A percentile compares a stretch with the other conserved stretches of the same genome.
Conservation (phyloP, 2,113 vertebrate genomes). For the Chlorocebus sabaeus region DNA sequence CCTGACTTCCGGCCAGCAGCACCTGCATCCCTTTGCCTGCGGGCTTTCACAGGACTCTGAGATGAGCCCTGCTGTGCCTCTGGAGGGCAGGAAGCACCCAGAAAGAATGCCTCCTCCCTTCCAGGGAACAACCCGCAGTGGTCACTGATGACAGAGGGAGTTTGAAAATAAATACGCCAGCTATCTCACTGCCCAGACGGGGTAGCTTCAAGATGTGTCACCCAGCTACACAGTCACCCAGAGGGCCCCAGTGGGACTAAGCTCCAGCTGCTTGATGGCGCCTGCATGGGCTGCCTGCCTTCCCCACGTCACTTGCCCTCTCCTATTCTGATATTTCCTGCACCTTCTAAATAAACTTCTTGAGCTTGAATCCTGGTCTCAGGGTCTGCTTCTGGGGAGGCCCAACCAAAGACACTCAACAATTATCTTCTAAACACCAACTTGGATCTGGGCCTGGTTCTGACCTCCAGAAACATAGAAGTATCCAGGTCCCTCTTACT, state of each 20-base stretch:
- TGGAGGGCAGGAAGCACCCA: neutral
- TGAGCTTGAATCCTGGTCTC: neutral
- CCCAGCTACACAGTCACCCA: neutral
- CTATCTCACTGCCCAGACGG: neutral
- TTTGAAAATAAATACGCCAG: neutral
- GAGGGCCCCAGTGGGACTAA: neutral
- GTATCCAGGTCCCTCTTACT: neutral
- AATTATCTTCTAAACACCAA: neutral
- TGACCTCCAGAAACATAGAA: neutral
- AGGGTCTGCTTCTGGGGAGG: neutral
- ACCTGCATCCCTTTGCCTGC: neutral
- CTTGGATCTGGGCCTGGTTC: neutral
- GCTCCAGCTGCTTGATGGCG: neutral
- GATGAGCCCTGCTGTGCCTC: neutral
- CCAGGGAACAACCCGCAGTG: no score
- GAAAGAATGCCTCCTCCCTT: neutral
- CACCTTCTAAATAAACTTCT: neutral
- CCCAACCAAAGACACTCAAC: neutral
- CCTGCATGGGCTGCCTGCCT: fast-evolving
- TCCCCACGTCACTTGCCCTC: fast-evolving
- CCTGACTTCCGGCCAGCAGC: neutral
- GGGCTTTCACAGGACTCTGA: neutral
- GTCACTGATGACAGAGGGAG: neutral
- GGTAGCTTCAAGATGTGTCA: neutral
- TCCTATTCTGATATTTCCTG: neutral